Evolutionary conservation across 1,140 invertebrate genomes (phyloP), one percentile per base, ranked within the genome.

Genomic region (Drosophila hydei): DNA sequence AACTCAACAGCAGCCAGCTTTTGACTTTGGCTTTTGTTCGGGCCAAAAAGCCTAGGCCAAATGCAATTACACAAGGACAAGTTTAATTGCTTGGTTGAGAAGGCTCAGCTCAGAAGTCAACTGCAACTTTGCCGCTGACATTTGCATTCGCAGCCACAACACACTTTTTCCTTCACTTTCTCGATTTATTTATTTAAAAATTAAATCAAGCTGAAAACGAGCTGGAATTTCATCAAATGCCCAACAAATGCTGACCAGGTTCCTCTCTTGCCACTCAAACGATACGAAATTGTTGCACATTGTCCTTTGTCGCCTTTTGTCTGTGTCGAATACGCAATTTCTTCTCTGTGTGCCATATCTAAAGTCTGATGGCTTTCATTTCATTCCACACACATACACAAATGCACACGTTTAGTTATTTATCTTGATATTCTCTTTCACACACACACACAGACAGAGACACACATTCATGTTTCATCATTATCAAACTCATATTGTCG

Each of bases 51-150:
- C 54, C 63, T 69, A 64, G 60, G 43, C 77, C 77, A 81, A 89
- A 90, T 89, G 88, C 87, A 90, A 90, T 90, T 90, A 89, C 76
- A 77, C 75, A 79, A 71, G 74, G 88, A 90, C 88, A 90, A 90
- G 77, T 89, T 90, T 90, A 90, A 90, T 90, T 90, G 88, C 88
- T 87, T 76, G 69, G 65, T 68, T 73, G 75, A 56, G 54, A 64
- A 47, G 18, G 42, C 33, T 36, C 38, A 42, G 38, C 38, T 42
- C 14, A 33, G 23, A 47, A 60, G 62, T 51, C 58, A 45, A 50
- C 40, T 84, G 75, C 75, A 84, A 76, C 30, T 71, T 72, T 64
- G 27, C 11, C 59, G 79, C 72, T 81, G 78, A 87, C 72, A 76
- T 88, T 81, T 79, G 62, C 77, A 75, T 58, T 62, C 56, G 0